A percentile compares a stretch with the other conserved stretches of the same genome.
These are phyloP conservation scores for Sarcophaga bullata DNA, from an alignment of 1,140 invertebrate species.

Conservation along the genomic window DNA sequence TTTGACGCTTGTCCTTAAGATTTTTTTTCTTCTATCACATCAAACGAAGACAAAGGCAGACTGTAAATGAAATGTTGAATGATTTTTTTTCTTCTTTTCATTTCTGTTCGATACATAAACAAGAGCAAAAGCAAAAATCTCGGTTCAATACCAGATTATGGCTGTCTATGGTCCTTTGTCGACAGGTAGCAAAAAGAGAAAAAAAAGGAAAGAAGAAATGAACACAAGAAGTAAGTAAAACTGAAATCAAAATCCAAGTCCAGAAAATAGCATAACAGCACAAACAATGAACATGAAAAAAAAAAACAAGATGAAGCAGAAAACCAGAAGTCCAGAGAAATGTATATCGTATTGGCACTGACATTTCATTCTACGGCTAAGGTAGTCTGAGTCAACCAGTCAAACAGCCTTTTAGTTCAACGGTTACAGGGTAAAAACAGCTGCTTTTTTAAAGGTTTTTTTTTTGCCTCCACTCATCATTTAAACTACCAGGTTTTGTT, in stretches of 20 bases:
- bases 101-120: not conserved
- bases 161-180: not conserved
- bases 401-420: not conserved
- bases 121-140: not conserved
- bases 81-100: not conserved
- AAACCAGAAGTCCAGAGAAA: not conserved
- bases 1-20: too few relatives aligned
- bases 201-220: not conserved
- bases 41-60: not conserved
- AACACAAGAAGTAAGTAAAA: not conserved
- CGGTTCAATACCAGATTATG: slow-evolving; percentile 5
- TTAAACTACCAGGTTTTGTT: not conserved
- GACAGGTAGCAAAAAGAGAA: not conserved
- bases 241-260: not conserved
- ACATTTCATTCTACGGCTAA: not conserved
- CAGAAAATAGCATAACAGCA: too few relatives aligned
- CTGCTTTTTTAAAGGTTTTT: not conserved
- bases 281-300: too few relatives aligned
- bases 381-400: not conserved
- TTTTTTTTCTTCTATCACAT: not conserved
- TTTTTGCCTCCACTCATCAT: not conserved
- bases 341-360: not conserved
- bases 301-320: not conserved
- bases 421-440: not conserved
- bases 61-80: not conserved